Evolutionary conservation across 2,113 vertebrate species (phyloP), one percentile per base, ranked within the genome.

Genomic region (Rhea americana): DNA sequence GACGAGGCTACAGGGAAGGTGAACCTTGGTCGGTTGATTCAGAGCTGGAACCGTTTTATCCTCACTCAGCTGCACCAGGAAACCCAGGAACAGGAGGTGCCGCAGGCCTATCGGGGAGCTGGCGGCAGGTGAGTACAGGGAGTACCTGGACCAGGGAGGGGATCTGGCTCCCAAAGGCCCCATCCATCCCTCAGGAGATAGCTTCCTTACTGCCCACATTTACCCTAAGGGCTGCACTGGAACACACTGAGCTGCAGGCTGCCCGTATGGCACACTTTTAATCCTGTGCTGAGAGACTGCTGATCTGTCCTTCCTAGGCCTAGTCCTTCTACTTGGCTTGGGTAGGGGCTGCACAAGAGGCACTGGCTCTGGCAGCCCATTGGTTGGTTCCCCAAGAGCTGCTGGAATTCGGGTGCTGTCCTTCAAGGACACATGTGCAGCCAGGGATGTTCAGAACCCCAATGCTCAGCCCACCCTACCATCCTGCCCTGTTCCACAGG

Each of bases 11-110:
- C 99, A 0, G 99, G 99, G 47, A 99, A 99, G 86, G 98, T 99
- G 95, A 98, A 97, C 85, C 98, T 99, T 28, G 99, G 99, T 5
- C 97, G 99, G 37, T 97, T 99, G 37, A 99, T 99, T 90, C 99
- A 99, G 96, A 99, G 99, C 97, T 99, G 99, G 99, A 99, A 99
- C 93, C 98, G 99, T 21, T 99, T 99, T 97, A 99, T 99, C 95
- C 98, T 99, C 30, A 99, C 99, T 1, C 99, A 99, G 86, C 98
- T 99, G 39, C 99, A 99, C 96, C 99, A 99, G 97, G 99, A 99
- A 89, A 99, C 99, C 4, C 99, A 99, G 97, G 99, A 99, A 95
- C 98, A 99, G 95, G 99, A 99, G 96, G 99, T 98, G 11, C 99
- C 99, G 0, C 99, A 99, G 97, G 99, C 99, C 2, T 99, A 99